phyloP scores from a whole-genome alignment of 2,797 vertebrate genomes.

The Cirrhinus mrigala region DNA sequence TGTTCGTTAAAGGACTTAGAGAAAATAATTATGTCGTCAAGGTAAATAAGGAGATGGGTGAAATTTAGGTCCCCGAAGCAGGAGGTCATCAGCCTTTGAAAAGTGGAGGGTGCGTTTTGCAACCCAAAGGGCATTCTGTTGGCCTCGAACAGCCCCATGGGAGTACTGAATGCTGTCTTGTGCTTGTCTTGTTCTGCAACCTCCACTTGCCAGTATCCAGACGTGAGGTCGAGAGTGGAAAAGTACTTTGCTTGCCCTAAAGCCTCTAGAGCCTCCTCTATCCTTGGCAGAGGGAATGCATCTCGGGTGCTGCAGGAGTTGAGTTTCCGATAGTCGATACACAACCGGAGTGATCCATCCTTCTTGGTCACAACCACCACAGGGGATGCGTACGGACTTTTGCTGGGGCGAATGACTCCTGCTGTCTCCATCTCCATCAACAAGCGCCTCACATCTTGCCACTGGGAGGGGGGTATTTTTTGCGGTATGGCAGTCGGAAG shows the following conservation, averaged over 20 bases:
- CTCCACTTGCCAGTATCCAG: constrained; percentile 58
- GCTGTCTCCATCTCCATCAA: constrained; percentile 57
- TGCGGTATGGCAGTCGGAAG: not conserved
- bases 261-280: constrained; percentile 59
- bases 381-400: constrained; percentile 58
- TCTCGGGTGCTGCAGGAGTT: constrained; percentile 60
- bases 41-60: constrained; percentile 60
- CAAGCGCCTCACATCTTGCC: not conserved
- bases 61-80: constrained; percentile 62
- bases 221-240: constrained; percentile 57
- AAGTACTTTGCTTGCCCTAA: constrained; percentile 62
- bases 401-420: constrained; percentile 59
- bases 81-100: too few relatives aligned
- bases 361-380: constrained; percentile 62
- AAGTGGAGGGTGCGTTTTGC: too few relatives aligned
- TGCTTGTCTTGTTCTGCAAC: too few relatives aligned
- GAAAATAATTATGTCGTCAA: constrained; percentile 36
- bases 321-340: constrained; percentile 60
- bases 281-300: constrained; percentile 56
- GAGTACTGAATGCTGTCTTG: too few relatives aligned
- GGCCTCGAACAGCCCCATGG: too few relatives aligned
- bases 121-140: too few relatives aligned
- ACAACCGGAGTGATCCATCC: constrained; percentile 55
- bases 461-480: not conserved
- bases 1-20: not conserved